These are phyloP conservation scores for Urocolius indicus DNA, from an alignment of 2,113 vertebrate species.

Conservation along the genomic window DNA sequence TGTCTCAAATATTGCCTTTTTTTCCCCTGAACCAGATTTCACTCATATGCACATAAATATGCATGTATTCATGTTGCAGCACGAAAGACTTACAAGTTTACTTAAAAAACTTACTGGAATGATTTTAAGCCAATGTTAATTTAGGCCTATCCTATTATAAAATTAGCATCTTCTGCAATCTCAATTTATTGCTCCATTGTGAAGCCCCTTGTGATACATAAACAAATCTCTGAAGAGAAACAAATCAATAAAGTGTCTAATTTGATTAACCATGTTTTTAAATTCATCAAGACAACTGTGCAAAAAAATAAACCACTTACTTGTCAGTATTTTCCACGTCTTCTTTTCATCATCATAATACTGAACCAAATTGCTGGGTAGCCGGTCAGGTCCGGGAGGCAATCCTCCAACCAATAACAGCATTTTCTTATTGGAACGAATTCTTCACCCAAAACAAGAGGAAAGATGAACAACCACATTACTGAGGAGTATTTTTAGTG, in stretches of 20 bases:
- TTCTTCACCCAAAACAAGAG: constrained; percentile 92
- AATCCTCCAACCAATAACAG: constrained; percentile 96
- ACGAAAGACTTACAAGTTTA: constrained; percentile 56
- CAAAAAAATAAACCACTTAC: constrained; percentile 83
- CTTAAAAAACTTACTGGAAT: constrained; percentile 60
- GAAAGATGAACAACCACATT: constrained; percentile 82
- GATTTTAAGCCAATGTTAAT: constrained; percentile 77
- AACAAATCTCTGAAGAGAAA: constrained; percentile 78
- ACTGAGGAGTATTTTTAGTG: constrained; percentile 77
- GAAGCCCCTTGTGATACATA: constrained; percentile 70
- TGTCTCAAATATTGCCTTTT: neutral
- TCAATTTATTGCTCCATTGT: constrained; percentile 78
- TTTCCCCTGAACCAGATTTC: neutral
- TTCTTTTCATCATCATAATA: constrained; percentile 99
- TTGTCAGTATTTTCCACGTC: constrained; percentile 99
- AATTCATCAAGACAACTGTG: constrained; percentile 76
- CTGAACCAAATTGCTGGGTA: constrained; percentile 99
- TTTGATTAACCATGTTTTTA: constrained; percentile 78
- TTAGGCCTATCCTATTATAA: constrained; percentile 64
- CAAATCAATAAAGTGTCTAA: constrained; percentile 82
- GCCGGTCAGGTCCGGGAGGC: constrained; percentile 97
- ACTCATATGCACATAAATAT: constrained; percentile 42
- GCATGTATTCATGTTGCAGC: constrained; percentile 24
- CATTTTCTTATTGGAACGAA: constrained; percentile 99
- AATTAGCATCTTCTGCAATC: constrained; percentile 70